These are phyloP conservation scores for Oreochromis spilurus DNA, from an alignment of 2,113 vertebrate species.

Conservation along the genomic window DNA sequence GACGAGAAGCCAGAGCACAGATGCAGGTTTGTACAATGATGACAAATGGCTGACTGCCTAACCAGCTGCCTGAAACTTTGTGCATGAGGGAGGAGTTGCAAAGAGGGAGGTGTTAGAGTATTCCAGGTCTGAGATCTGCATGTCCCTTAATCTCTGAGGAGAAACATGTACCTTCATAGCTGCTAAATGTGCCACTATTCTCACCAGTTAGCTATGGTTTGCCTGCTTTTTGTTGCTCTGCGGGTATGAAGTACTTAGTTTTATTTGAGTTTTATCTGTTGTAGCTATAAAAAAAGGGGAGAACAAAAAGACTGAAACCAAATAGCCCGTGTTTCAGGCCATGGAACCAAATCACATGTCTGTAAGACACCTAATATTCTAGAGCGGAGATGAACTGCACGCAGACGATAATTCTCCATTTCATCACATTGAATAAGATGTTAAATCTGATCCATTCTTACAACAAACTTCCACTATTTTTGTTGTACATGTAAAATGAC, in stretches of 20 bases:
- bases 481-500: not conserved
- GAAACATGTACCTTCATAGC: not conserved
- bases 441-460: not conserved
- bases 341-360: fast-evolving
- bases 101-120: not conserved
- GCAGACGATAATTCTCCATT: not conserved
- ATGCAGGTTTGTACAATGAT: conserved; percentile 69
- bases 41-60: not conserved
- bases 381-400: not conserved
- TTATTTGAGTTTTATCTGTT: not conserved
- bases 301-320: not conserved
- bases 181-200: not conserved
- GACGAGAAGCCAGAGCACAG: conserved; percentile 72
- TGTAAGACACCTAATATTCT: not conserved
- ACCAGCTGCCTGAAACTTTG: not conserved
- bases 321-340: not conserved
- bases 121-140: not conserved
- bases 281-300: fast-evolving
- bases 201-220: not conserved
- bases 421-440: not conserved
- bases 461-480: not conserved
- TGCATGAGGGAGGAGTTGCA: not conserved
- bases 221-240: not conserved
- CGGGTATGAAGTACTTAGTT: not conserved
- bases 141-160: not conserved